These are phyloP conservation scores for Chrysaora quinquecirrha DNA, from an alignment of 30 jellyfish, hydroid and myxozoan species.

Conservation along the genomic window DNA sequence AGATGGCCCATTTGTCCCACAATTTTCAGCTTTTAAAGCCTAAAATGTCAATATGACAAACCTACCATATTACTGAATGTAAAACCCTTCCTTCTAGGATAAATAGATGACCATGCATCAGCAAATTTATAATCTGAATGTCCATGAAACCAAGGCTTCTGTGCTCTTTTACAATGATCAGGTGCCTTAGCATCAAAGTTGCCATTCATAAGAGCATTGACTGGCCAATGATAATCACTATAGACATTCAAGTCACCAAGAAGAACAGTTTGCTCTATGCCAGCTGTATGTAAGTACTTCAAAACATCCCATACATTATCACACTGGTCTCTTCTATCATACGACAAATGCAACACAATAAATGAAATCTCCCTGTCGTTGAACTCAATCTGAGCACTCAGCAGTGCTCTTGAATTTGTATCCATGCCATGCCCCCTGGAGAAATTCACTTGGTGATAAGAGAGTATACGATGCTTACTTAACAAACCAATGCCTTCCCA, in stretches of 20 bases:
- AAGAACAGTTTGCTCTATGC: constrained; percentile 66
- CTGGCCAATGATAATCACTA: constrained; percentile 71
- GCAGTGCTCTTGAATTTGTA: constrained; percentile 56
- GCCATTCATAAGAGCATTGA: constrained; percentile 62
- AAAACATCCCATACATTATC: constrained; percentile 72
- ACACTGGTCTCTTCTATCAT: constrained; percentile 75
- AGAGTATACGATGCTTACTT: constrained; percentile 61
- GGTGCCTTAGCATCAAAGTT: constrained; percentile 48
- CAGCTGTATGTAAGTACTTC: constrained; percentile 62
- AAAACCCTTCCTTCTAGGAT: constrained; percentile 57
- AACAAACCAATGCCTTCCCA: constrained; percentile 82
- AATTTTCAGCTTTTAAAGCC: too few species aligned
- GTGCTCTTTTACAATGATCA: constrained; percentile 13
- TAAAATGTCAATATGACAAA: too few species aligned
- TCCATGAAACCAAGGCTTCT: constrained; percentile 67
- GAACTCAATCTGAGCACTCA: constrained; percentile 64
- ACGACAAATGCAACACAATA: constrained; percentile 67
- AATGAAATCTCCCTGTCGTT: constrained; percentile 68
- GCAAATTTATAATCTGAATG: constrained; percentile 51
- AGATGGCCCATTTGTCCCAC: too few species aligned
- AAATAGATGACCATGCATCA: constrained; percentile 78
- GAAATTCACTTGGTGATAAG: constrained; percentile 53
- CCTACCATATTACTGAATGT: constrained; percentile 92
- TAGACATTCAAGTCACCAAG: constrained; percentile 81
- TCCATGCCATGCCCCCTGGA: constrained; percentile 49